Evolutionary conservation across 2,888 invertebrate genomes (phyloP).

Genomic region (Dendrolimus houi): DNA sequence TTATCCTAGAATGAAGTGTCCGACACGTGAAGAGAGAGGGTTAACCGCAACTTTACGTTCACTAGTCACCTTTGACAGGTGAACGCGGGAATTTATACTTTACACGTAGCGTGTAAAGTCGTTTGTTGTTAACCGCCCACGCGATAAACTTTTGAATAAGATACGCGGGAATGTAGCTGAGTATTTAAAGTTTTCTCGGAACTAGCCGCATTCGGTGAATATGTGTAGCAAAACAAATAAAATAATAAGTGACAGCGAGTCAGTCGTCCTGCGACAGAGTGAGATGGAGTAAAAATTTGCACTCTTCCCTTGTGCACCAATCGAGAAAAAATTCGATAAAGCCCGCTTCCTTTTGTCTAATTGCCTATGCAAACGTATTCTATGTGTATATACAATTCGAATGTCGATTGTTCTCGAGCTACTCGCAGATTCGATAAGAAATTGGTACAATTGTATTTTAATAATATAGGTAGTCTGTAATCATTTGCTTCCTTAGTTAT

Average conservation of each 20-base stretch:
- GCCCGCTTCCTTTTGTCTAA: constrained; percentile 68
- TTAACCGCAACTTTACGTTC: constrained; percentile 55
- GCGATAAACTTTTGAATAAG: constrained; percentile 40
- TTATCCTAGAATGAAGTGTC: constrained; percentile 26
- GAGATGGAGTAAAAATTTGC: constrained; percentile 55
- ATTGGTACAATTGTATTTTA: too few species aligned
- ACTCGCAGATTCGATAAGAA: background rate
- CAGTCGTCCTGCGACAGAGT: constrained; percentile 45
- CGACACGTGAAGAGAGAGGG: constrained; percentile 42
- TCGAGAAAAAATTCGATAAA: constrained; percentile 73
- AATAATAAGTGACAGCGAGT: constrained; percentile 32
- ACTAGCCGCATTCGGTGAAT: constrained; percentile 13
- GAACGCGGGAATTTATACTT: constrained; percentile 28
- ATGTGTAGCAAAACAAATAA: constrained; percentile 37
- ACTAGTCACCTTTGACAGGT: constrained; percentile 42
- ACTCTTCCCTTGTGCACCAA: constrained; percentile 67
- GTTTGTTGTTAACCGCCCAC: constrained; percentile 18
- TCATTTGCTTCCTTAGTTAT: too few species aligned
- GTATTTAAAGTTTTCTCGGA: constrained; percentile 23
- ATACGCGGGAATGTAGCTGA: constrained; percentile 29
- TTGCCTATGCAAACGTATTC: constrained; percentile 62
- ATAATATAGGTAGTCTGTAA: too few species aligned
- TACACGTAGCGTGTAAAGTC: constrained; percentile 27
- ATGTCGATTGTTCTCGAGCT: background rate
- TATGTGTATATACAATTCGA: constrained; percentile 29